Evolutionary conservation across 1,140 invertebrate species (phyloP).

Genomic region (Euwallacea fornicatus): DNA sequence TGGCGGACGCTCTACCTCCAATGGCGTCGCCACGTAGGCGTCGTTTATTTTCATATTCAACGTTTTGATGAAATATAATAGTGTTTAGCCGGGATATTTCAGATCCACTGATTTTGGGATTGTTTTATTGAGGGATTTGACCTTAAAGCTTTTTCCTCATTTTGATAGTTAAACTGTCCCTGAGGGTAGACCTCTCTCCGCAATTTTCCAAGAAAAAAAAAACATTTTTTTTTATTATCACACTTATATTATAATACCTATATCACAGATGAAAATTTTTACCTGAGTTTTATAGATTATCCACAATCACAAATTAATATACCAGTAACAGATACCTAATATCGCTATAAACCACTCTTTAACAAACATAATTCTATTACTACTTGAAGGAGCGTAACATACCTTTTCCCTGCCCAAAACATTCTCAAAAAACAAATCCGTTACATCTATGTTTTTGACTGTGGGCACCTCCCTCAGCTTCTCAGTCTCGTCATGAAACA

Average conservation of each 20-base stretch:
- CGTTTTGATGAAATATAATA: slow-evolving; percentile 26
- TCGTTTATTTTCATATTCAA: slow-evolving; percentile 36
- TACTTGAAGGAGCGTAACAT: slow-evolving; percentile 16
- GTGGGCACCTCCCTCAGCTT: slow-evolving; percentile 52
- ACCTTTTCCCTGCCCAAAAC: slow-evolving; percentile 16
- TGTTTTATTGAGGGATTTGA: too few relatives aligned
- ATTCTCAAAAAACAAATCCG: slow-evolving; percentile 36
- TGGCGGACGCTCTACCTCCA: slow-evolving; percentile 10
- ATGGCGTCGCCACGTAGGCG: slow-evolving; percentile 32
- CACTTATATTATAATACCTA: background rate
- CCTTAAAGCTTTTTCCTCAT: too few relatives aligned
- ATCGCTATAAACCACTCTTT: background rate
- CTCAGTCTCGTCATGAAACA: slow-evolving; percentile 70
- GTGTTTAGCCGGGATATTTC: slow-evolving; percentile 15
- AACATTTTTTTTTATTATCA: background rate
- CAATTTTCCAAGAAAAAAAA: background rate
- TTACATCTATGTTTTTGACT: slow-evolving; percentile 43
- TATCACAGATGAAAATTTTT: background rate
- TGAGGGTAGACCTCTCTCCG: too few relatives aligned
- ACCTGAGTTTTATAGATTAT: too few relatives aligned
- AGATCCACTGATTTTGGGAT: background rate
- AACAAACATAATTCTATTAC: background rate
- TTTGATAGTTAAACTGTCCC: too few relatives aligned
- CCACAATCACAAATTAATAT: background rate
- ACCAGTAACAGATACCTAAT: background rate